Percentiles rank a stretch among this genome's conserved stretches.
phyloP scores from a whole-genome alignment of 2,113 vertebrate species.

The Pteropus alecto region DNA sequence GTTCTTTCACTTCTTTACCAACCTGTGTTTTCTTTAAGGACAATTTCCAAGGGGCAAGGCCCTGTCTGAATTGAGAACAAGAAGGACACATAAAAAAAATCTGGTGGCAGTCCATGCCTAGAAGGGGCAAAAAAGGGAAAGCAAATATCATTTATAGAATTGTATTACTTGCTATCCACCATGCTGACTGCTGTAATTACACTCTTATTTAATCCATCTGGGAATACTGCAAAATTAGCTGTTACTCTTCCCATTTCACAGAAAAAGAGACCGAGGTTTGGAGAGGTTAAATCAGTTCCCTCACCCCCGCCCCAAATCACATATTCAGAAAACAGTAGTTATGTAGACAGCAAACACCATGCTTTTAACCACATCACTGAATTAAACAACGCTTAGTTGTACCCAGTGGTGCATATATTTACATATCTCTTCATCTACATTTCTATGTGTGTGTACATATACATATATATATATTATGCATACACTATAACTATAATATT shows the following conservation, averaged over 20 bases:
- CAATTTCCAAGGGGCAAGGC: not conserved
- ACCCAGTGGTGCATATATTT: not conserved
- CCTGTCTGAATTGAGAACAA: not conserved
- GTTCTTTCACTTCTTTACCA: not conserved
- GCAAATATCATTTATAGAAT: not conserved
- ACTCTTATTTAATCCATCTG: not conserved
- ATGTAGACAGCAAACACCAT: not conserved
- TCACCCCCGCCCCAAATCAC: not conserved
- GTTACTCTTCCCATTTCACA: not conserved
- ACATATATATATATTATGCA: too few species aligned
- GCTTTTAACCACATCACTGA: not conserved
- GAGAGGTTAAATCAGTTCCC: not conserved
- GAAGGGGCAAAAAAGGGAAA: not conserved
- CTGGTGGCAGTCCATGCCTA: not conserved
- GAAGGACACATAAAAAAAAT: not conserved
- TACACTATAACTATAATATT: not conserved
- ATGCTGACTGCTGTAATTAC: not conserved
- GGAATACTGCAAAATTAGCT: not conserved
- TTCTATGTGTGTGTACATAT: not conserved
- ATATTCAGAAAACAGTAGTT: not conserved
- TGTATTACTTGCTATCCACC: not conserved
- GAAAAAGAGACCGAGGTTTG: not conserved
- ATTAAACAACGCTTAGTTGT: not conserved
- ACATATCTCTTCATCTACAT: not conserved
- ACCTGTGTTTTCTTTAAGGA: not conserved